phyloP scores from a whole-genome alignment of 2,113 vertebrate species.

The Miniopterus natalensis region DNA sequence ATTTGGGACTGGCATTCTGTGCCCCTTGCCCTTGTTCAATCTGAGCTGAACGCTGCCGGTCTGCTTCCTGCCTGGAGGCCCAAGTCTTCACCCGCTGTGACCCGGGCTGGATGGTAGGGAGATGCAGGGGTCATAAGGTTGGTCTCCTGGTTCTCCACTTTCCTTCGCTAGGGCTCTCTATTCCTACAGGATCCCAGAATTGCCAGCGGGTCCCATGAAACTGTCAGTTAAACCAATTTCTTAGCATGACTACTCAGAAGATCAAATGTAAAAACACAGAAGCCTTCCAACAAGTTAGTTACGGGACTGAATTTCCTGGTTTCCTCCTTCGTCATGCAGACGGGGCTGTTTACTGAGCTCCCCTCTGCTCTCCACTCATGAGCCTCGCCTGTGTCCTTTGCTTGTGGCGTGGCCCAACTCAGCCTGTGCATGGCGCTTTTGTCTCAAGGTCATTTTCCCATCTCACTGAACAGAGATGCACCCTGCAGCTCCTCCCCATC shows the following conservation, averaged over 20 bases:
- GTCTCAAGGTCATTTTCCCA: neutral
- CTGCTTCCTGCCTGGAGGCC: neutral
- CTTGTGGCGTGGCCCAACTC: too few species aligned
- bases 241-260: neutral
- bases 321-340: neutral
- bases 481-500: accelerated
- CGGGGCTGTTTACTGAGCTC: neutral
- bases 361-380: neutral
- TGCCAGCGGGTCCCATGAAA: neutral
- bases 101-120: neutral
- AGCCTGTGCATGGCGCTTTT: neutral
- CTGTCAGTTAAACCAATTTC: neutral
- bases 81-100: neutral
- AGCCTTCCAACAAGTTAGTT: neutral
- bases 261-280: neutral
- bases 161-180: neutral
- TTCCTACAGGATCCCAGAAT: neutral
- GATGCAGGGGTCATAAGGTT: neutral
- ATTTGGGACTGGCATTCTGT: neutral
- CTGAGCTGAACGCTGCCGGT: neutral
- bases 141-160: neutral
- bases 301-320: neutral
- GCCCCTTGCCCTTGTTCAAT: neutral
- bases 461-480: too few species aligned
- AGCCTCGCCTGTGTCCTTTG: neutral